phyloP scores from a whole-genome alignment of 2,113 vertebrate species.

The Zosterops japonicus region DNA sequence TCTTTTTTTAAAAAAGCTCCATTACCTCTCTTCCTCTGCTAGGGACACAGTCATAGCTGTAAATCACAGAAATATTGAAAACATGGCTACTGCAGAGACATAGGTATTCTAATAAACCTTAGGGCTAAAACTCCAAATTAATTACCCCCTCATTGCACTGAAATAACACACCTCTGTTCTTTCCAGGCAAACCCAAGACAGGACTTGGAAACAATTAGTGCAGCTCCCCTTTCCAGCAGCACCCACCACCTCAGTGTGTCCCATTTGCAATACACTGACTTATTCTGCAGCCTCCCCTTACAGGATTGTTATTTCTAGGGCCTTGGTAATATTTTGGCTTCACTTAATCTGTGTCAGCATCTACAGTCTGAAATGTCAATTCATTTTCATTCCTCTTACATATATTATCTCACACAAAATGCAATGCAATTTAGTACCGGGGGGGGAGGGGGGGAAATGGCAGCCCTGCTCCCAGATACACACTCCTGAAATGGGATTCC shows the following conservation, averaged over 20 bases:
- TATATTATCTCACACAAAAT: neutral
- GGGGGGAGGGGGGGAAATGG: rapidly evolving
- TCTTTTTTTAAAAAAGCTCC: neutral
- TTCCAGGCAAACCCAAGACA: neutral
- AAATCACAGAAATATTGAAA: neutral
- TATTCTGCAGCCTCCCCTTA: neutral
- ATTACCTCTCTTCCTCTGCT: neutral
- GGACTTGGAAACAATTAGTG: neutral
- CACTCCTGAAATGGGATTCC: neutral
- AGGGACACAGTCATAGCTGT: neutral
- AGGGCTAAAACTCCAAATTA: neutral
- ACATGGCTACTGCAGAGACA: neutral
- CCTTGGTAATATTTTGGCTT: neutral
- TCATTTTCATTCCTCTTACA: neutral
- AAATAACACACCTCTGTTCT: neutral
- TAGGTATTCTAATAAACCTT: neutral
- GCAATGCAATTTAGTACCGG: neutral
- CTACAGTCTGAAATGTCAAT: neutral
- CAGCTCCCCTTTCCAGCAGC: neutral
- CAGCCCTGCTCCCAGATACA: neutral
- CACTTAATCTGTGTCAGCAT: neutral
- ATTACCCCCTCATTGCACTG: neutral
- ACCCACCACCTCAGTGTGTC: neutral
- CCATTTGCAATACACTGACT: neutral
- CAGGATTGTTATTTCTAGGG: neutral